Percentiles rank a stretch among this genome's conserved stretches.
Evolutionary conservation across 2,113 vertebrate genomes (phyloP).

Genomic region (Lethenteron reissneri): DNA sequence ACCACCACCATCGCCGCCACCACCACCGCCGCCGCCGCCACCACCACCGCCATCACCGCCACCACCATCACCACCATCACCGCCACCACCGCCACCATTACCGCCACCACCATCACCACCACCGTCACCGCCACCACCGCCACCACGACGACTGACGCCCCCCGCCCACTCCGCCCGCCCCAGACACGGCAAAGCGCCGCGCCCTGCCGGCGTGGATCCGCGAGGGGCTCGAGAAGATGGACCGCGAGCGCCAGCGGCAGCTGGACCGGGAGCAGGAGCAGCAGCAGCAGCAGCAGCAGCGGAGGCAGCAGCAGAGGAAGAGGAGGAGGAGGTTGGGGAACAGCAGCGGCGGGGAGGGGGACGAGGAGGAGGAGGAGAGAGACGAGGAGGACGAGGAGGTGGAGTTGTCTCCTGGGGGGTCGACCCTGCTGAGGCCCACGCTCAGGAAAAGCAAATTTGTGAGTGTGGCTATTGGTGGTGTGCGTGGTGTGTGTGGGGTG

Average conservation of each 20-base stretch:
- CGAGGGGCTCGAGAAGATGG: conserved; percentile 96
- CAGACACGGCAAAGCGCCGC: conserved; percentile 54
- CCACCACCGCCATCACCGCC: no score
- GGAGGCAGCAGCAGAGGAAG: background rate
- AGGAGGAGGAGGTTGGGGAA: background rate
- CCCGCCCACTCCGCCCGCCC: background rate
- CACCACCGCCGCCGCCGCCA: no score
- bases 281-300: conserved; percentile 16
- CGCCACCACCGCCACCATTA: no score
- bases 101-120: background rate
- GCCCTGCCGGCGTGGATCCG: conserved; percentile 96
- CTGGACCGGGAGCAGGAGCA: conserved; percentile 60
- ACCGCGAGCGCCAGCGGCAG: conserved; percentile 88
- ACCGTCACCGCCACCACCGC: background rate
- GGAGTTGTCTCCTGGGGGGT: background rate
- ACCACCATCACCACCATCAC: no score
- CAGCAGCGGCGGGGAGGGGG: background rate
- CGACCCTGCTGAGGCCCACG: no score
- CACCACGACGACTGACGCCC: background rate
- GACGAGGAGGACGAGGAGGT: background rate
- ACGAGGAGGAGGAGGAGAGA: background rate
- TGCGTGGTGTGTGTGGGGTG: no score
- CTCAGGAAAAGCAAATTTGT: no score
- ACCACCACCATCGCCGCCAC: no score
- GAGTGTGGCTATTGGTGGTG: no score